Percentiles rank a stretch among this genome's conserved stretches.
These are phyloP conservation scores for Xyliphius kryptos DNA, from an alignment of 2,113 vertebrate genomes.

Conservation along the genomic window DNA sequence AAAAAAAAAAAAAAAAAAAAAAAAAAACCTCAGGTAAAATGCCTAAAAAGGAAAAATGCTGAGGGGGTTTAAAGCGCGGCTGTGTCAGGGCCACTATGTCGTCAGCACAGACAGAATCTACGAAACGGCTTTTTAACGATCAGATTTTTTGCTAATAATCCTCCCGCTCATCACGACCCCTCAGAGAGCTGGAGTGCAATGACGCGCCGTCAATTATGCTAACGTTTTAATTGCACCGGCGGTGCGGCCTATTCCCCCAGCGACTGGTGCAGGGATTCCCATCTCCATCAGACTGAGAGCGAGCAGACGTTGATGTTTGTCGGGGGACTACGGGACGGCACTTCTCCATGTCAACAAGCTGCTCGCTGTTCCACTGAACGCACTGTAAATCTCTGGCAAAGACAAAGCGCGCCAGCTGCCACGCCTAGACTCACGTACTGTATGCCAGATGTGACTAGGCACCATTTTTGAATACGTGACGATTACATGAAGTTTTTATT, in stretches of 20 bases:
- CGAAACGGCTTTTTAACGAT: slow-evolving; percentile 31
- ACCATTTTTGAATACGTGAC: not conserved
- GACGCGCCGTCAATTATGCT: slow-evolving; percentile 39
- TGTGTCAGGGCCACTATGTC: not conserved
- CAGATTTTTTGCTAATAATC: slow-evolving; percentile 17
- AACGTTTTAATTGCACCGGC: slow-evolving; percentile 40
- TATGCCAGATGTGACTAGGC: not conserved
- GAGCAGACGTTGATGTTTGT: slow-evolving; percentile 31
- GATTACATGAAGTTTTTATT: no score
- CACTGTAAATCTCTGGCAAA: slow-evolving; percentile 11
- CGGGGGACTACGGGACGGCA: slow-evolving; percentile 34
- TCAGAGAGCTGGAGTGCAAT: slow-evolving; percentile 29
- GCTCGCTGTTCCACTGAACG: slow-evolving; percentile 16
- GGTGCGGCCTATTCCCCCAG: slow-evolving; percentile 25
- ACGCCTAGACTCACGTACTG: not conserved
- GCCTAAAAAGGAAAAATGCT: not conserved
- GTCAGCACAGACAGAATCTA: slow-evolving; percentile 1
- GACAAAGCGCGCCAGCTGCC: slow-evolving; percentile 9
- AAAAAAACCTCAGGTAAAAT: no score
- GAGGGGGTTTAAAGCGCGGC: not conserved
- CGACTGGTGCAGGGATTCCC: slow-evolving; percentile 22
- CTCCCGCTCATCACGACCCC: slow-evolving; percentile 16
- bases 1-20: no score
- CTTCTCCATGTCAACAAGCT: slow-evolving; percentile 33
- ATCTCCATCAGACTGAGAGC: slow-evolving; percentile 26